These are phyloP conservation scores for Drosophila grimshawi DNA, from an alignment of 1,140 invertebrate species.

Conservation along the genomic window DNA sequence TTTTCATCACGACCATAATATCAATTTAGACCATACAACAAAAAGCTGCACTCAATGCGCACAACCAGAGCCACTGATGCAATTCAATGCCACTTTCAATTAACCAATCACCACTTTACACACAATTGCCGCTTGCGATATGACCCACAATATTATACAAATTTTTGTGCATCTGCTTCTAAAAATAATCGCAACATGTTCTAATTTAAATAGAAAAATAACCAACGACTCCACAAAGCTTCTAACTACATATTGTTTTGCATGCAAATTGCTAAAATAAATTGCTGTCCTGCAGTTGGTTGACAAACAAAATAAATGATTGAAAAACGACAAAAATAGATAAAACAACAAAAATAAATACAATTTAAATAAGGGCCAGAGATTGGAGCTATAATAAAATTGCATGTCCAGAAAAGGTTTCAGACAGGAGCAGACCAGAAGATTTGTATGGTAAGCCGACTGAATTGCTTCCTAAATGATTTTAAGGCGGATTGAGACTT, in stretches of 20 bases:
- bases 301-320: slow-evolving; percentile 3
- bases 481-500: slow-evolving; percentile 8
- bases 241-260: slow-evolving; percentile 49
- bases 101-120: slow-evolving; percentile 15
- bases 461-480: not conserved
- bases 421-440: not conserved
- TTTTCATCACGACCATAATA: slow-evolving; percentile 29
- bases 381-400: not conserved
- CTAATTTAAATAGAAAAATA: slow-evolving; percentile 9
- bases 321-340: not conserved
- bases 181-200: slow-evolving; percentile 7
- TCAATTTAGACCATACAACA: slow-evolving; percentile 8
- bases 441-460: not conserved
- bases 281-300: slow-evolving; percentile 47
- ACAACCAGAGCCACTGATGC: slow-evolving; percentile 82
- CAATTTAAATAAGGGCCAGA: not conserved
- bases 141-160: slow-evolving; percentile 7
- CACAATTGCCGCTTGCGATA: slow-evolving; percentile 34
- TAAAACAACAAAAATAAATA: slow-evolving; percentile 8
- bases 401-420: not conserved
- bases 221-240: slow-evolving; percentile 3
- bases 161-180: not conserved
- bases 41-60: slow-evolving; percentile 71
- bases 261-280: slow-evolving; percentile 69
- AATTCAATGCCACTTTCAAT: slow-evolving; percentile 78